Base-by-base conservation (phyloP, 2,888 invertebrate genomes). In the Heliconius ethilla region DNA sequence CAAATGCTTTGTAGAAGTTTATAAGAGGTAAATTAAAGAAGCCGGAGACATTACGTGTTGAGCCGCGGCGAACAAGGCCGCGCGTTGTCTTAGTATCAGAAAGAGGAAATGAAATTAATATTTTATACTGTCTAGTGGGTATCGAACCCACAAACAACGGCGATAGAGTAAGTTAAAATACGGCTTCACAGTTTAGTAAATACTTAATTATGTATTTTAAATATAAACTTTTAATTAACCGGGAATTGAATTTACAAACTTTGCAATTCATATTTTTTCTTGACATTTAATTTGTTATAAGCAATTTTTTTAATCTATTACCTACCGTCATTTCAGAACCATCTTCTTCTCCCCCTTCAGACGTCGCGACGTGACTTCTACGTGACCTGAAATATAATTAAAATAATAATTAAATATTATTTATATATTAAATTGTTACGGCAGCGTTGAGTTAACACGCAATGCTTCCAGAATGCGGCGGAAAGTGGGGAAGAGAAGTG, bases 271-370 rank as follows among this genome's bases (percentile, higher is more conserved):
- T 15, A 4, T 45, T 15, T 15, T 45, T 45, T 45, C 1, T 45
- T 45, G 15, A 45, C 45, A 15, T 0, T 45, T 18, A 1, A 45
- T 18, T 51, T 18, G 2, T 51, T 45, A 9, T 55, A 27, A 70
- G 3, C 9, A 27, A 27, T 70, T 9, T 45, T 29, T 29, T 22
- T 10, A 29, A 13, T 55, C n/a, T 69, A 7, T 66, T 33, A 74
- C 85, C 76, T 86, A 93, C 94, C 90, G 87, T 92, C 90, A 94
- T 88, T 83, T 93, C 93, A 0, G 91, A 85, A 4, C 87, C 89
- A 25, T 90, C 92, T 11, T 89, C 92, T 18, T 89, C 91, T 0
- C 83, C 87, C 0, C 86, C 87, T 22, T 87, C 89, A 11, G 81
- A 82, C 0, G 85, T 78, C 0, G 89, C 84, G 5, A 82, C 67